Evolutionary conservation across 2,888 invertebrate species (phyloP), one percentile per base, ranked within the genome.

Genomic region (Chloroclystis v-ata): DNA sequence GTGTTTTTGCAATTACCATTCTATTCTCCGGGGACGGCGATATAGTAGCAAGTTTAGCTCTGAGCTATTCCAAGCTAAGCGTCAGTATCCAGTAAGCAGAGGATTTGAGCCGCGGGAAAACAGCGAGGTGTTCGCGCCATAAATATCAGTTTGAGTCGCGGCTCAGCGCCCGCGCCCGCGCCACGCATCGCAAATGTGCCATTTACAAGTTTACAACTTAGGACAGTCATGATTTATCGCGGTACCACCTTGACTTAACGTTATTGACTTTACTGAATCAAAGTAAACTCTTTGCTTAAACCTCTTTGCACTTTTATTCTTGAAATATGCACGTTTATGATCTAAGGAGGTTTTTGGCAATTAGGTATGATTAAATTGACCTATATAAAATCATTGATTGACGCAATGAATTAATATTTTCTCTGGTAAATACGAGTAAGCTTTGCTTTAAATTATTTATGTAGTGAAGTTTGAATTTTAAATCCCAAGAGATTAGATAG

Each of bases 161-260:
- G 67, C 66, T 65, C 63, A 68, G 69, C 20, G 65, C 60, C 45
- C 56, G 26, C 26, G 26, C 7, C 8, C 26, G 26, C 35, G n/a
- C 16, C 35, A 20, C 75, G 82, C 78, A 80, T 80, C 72, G 76
- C 65, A 77, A 82, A 82, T 80, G 79, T 67, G 64, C 77, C 69
- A 79, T 81, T 81, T 82, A 64, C 57, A 78, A 78, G 54, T 79
- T 78, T 59, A 60, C 55, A 65, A 59, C 57, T 50, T 59, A 54
- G 59, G 52, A 43, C 5, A 20, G 3, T 20, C 54, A 49, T 59
- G 63, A 77, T 78, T 79, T 78, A 78, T 78, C 50, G 63, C 59
- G 63, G 58, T 54, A 66, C 72, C 75, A 78, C 78, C 77, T 78
- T 71, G 64, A 63, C 51, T 75, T 68, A 71, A 64, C 65, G 50